These are phyloP conservation scores for Lanistes nyassanus DNA, from an alignment of 1,140 invertebrate species.

Conservation along the genomic window DNA sequence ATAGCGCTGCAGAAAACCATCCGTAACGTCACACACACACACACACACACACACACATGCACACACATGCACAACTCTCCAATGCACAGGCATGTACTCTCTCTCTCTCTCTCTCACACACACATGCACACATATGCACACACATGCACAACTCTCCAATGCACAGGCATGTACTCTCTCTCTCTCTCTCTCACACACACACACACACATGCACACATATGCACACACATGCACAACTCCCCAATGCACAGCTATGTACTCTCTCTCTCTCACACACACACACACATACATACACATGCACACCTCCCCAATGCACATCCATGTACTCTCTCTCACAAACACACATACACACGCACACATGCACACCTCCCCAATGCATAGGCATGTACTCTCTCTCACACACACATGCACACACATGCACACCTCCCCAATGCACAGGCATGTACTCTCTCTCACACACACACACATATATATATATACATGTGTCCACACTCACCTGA, in stretches of 20 bases:
- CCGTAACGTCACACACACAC: not conserved
- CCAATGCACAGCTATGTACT: not conserved
- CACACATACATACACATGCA: not conserved
- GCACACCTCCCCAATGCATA: constrained; percentile 50
- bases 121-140: constrained; percentile 1
- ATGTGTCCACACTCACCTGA: too few species aligned
- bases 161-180: not conserved
- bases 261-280: not conserved
- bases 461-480: too few species aligned
- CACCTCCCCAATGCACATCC: not conserved
- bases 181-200: not conserved
- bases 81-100: not conserved
- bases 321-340: constrained; percentile 3
- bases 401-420: not conserved
- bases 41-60: not conserved
- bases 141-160: not conserved
- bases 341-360: too few species aligned
- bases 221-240: not conserved
- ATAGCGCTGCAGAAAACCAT: not conserved
- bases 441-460: constrained; percentile 4
- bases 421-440: not conserved
- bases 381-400: not conserved
- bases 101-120: not conserved
- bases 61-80: not conserved
- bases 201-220: not conserved